These are phyloP conservation scores for Peromyscus melanophrys DNA, from an alignment of 2,797 vertebrate genomes.

Conservation along the genomic window DNA sequence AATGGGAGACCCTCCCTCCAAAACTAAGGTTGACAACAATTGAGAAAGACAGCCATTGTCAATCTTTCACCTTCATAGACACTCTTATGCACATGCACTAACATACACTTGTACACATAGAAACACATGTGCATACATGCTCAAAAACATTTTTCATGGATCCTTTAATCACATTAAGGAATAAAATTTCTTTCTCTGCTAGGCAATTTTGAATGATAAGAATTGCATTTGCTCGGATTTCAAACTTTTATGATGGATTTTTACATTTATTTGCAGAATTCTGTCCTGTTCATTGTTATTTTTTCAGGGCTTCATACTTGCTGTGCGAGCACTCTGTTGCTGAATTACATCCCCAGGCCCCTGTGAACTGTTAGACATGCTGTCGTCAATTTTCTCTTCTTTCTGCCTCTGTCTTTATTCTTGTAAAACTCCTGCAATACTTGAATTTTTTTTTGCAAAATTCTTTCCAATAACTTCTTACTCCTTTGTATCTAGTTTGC, in stretches of 20 bases:
- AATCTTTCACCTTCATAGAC: not conserved
- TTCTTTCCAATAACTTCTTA: conserved; percentile 74
- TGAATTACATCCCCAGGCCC: not conserved
- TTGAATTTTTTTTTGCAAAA: conserved; percentile 79
- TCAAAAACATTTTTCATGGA: conserved; percentile 50
- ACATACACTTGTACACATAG: not conserved
- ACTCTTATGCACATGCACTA: too few species aligned
- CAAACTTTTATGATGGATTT: not conserved
- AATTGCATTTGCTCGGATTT: not conserved
- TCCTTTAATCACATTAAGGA: conserved; percentile 20
- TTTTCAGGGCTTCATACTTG: not conserved
- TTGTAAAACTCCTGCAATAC: conserved; percentile 23
- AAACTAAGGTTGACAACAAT: not conserved
- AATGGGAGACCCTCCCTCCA: not conserved
- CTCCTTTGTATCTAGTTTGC: conserved; percentile 9
- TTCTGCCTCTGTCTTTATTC: not conserved
- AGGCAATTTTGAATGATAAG: not conserved
- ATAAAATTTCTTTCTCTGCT: conserved; percentile 41
- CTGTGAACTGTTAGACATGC: not conserved
- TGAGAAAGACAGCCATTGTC: not conserved
- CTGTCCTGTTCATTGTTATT: not conserved
- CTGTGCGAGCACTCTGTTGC: not conserved
- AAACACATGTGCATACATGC: not conserved
- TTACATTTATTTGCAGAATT: not conserved
- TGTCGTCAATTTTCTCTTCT: not conserved